These are phyloP conservation scores for Cryptocephalus primarius DNA, from an alignment of 2,888 invertebrate species.

Conservation along the genomic window DNA sequence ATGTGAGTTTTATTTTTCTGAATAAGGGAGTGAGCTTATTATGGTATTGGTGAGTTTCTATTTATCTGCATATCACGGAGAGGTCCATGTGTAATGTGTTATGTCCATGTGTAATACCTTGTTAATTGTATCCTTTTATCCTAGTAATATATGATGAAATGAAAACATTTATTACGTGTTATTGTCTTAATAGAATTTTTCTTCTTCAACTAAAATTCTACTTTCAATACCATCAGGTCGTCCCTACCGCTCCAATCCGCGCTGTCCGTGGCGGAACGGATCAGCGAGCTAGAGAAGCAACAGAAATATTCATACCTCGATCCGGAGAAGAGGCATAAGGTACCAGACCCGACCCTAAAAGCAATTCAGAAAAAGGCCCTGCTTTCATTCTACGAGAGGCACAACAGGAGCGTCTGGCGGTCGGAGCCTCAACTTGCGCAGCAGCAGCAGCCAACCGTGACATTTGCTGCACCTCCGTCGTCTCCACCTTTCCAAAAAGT, in stretches of 20 bases:
- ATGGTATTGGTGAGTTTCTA: too few relatives aligned
- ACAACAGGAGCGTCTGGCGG: constrained; percentile 40
- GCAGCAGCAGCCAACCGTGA: constrained; percentile 20
- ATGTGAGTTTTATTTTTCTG: too few relatives aligned
- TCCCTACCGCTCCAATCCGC: constrained; percentile 32
- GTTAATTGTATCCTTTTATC: too few relatives aligned
- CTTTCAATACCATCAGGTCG: constrained; percentile 21
- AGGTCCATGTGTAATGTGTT: too few relatives aligned
- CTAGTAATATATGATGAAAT: too few relatives aligned
- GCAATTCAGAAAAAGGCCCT: constrained; percentile 75
- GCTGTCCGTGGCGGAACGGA: constrained; percentile 54
- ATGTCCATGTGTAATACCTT: too few relatives aligned
- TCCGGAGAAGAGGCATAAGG: constrained; percentile 60
- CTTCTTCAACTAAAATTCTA: background rate
- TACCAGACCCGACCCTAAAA: constrained; percentile 63
- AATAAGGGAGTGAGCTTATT: too few relatives aligned
- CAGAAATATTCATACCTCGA: constrained; percentile 58
- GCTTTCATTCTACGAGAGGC: constrained; percentile 68
- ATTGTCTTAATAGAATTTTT: too few relatives aligned
- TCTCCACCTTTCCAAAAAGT: constrained; percentile 38
- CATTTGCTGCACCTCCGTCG: constrained; percentile 36
- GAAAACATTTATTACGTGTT: too few relatives aligned
- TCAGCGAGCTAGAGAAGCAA: constrained; percentile 52
- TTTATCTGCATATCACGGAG: too few relatives aligned
- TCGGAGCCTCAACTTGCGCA: constrained; percentile 47